Evolutionary conservation across 2,888 invertebrate genomes (phyloP).

Genomic region (Abrostola tripartita): DNA sequence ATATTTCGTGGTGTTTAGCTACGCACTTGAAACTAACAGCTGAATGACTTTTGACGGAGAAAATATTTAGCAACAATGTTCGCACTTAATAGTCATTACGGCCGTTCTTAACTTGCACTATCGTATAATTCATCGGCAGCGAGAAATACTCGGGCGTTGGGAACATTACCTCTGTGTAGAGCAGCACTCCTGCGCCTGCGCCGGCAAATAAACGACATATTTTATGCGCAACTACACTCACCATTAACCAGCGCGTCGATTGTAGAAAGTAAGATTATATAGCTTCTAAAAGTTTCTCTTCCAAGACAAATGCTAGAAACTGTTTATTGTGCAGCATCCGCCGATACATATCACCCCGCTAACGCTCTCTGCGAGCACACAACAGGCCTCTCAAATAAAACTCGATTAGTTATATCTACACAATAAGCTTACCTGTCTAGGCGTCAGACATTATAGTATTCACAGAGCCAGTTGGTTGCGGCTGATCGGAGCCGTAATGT

Average conservation of each 20-base stretch:
- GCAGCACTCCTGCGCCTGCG: conserved; percentile 20
- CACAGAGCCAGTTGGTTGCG: too few relatives aligned
- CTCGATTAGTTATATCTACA: background rate
- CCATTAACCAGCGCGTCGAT: conserved; percentile 30
- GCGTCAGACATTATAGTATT: background rate
- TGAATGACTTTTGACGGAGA: background rate
- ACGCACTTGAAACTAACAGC: too few relatives aligned
- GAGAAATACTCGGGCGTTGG: conserved; percentile 31
- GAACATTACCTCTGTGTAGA: conserved; percentile 30
- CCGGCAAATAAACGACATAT: conserved; percentile 48
- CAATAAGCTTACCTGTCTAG: background rate
- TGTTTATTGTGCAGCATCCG: conserved; percentile 19
- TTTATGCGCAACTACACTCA: conserved; percentile 32
- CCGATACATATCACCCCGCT: background rate
- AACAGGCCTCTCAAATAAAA: conserved; percentile 8
- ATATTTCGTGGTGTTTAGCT: too few relatives aligned
- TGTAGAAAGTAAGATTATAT: conserved; percentile 34
- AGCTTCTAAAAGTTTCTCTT: conserved; percentile 35
- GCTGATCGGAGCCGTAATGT: background rate
- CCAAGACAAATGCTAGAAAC: conserved; percentile 21
- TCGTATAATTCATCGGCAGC: conserved; percentile 26
- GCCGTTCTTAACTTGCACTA: conserved; percentile 29
- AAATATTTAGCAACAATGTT: conserved; percentile 1
- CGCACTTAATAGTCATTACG: conserved; percentile 5
- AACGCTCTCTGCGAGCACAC: background rate